These are phyloP conservation scores for Leucoraja erinaceus DNA, from an alignment of 2,113 vertebrate genomes.

Conservation along the genomic window DNA sequence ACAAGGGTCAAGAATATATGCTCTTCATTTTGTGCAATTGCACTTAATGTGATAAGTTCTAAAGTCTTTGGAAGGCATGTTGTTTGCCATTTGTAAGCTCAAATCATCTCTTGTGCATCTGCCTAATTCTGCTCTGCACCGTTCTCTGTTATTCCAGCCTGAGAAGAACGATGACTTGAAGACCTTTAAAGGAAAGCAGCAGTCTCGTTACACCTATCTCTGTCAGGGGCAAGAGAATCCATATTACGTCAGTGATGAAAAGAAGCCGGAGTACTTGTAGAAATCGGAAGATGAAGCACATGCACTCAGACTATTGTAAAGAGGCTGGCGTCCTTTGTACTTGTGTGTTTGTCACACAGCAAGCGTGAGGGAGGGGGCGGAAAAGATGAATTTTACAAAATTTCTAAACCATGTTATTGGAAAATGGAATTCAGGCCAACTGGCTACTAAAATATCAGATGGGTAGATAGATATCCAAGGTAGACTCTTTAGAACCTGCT, in stretches of 20 bases:
- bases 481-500: no score
- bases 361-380: background rate
- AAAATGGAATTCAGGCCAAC: background rate
- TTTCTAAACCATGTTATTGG: background rate
- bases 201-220: conserved; percentile 60
- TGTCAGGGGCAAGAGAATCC: conserved; percentile 67
- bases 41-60: background rate
- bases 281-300: background rate
- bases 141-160: conserved; percentile 46
- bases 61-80: background rate
- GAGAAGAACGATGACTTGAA: conserved; percentile 52
- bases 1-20: no score
- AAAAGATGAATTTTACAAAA: background rate
- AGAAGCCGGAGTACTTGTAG: conserved; percentile 32
- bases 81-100: background rate
- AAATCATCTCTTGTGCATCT: background rate
- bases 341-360: background rate
- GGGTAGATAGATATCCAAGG: background rate
- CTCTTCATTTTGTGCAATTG: background rate
- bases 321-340: background rate
- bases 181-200: conserved; percentile 59
- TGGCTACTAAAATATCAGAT: background rate
- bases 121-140: background rate
- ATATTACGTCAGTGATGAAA: conserved; percentile 56
- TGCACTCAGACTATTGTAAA: background rate